Conservation (phyloP, 2,113 vertebrate species). For the Gobio gobio region DNA sequence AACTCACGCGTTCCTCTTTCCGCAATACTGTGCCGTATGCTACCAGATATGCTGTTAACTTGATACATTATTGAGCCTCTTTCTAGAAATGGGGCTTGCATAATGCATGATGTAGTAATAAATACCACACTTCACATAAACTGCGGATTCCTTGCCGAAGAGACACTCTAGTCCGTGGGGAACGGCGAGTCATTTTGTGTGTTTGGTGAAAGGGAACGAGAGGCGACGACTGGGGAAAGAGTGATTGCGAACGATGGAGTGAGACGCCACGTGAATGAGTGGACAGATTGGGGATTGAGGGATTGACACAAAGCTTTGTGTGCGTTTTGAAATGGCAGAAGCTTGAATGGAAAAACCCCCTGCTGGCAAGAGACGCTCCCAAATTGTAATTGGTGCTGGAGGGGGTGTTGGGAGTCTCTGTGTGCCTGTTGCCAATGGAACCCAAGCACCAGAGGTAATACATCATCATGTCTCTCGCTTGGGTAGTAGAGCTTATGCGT, state of each 20-base stretch:
- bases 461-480: constrained; percentile 52
- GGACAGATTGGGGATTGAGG: constrained; percentile 8
- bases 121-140: constrained; percentile 52
- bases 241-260: not conserved
- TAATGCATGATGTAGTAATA: constrained; percentile 59
- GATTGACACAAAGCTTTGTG: constrained; percentile 4
- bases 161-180: constrained; percentile 29
- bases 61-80: constrained; percentile 56
- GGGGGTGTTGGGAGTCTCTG: constrained; percentile 23
- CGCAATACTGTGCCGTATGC: not conserved
- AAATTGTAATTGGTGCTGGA: constrained; percentile 42
- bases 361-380: constrained; percentile 9
- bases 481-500: constrained; percentile 34
- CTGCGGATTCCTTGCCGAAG: constrained; percentile 39
- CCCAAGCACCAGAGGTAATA: constrained; percentile 51
- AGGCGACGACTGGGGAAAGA: constrained; percentile 7
- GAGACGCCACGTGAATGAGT: not conserved
- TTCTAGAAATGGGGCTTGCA: constrained; percentile 51
- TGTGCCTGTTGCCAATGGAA: constrained; percentile 30
- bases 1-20: not conserved
- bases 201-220: constrained; percentile 16
- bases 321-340: constrained; percentile 8
- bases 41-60: constrained; percentile 40
- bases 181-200: not conserved
- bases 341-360: constrained; percentile 5